Evolutionary conservation across 2,888 invertebrate species (phyloP).

Genomic region (Lamproptera curius): DNA sequence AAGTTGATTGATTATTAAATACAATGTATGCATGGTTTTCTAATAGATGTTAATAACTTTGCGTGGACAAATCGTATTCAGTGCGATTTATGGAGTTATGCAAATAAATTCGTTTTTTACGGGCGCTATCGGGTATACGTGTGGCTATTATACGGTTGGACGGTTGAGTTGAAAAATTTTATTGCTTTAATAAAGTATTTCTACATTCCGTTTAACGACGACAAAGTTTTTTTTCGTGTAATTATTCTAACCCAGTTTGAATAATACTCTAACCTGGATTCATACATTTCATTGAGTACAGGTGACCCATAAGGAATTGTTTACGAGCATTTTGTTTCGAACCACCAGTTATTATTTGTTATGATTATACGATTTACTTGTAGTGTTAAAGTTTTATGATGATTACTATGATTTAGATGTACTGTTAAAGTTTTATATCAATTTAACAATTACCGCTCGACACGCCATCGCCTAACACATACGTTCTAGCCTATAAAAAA

Average conservation of each 20-base stretch:
- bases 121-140: background rate
- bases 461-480: too few relatives aligned
- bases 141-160: slow-evolving; percentile 22
- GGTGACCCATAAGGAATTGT: too few relatives aligned
- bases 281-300: slow-evolving; percentile 22
- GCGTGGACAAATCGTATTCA: slow-evolving; percentile 1
- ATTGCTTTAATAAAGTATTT: slow-evolving; percentile 41
- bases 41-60: background rate
- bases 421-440: too few relatives aligned
- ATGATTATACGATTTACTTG: too few relatives aligned
- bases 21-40: background rate
- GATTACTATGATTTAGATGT: too few relatives aligned
- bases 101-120: slow-evolving; percentile 16
- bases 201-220: slow-evolving; percentile 25
- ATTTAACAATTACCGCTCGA: too few relatives aligned
- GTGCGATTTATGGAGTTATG: slow-evolving; percentile 15
- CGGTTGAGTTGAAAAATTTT: slow-evolving; percentile 50
- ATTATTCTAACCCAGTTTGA: slow-evolving; percentile 49
- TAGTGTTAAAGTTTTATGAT: too few relatives aligned
- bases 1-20: background rate
- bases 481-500: too few relatives aligned
- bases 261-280: slow-evolving; percentile 36
- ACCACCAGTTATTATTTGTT: too few relatives aligned
- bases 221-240: slow-evolving; percentile 37
- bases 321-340: too few relatives aligned